A percentile compares a stretch with the other conserved stretches of the same genome.
Evolutionary conservation across 2,113 vertebrate genomes (phyloP).

Genomic region (Probosciger aterrimus): DNA sequence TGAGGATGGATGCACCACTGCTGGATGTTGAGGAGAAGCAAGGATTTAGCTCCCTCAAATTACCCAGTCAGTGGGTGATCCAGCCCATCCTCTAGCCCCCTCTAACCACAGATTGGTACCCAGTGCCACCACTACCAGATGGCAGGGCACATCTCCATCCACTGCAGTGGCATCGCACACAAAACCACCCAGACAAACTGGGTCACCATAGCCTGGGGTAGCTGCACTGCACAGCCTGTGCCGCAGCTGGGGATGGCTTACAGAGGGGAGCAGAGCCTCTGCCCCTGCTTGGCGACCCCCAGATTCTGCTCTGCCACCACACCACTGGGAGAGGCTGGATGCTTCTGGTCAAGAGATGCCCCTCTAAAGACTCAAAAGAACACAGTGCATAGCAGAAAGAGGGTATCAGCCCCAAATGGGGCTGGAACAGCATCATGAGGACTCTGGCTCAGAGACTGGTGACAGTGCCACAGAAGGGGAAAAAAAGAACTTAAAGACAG

Average conservation of each 20-base stretch:
- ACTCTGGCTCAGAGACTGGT: not conserved
- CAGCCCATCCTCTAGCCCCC: not conserved
- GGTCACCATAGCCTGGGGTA: not conserved
- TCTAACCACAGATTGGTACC: not conserved
- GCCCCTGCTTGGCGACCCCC: not conserved
- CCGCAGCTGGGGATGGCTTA: not conserved
- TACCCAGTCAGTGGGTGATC: not conserved
- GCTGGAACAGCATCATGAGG: not conserved
- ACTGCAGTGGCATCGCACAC: fast-evolving
- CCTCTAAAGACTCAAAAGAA: not conserved
- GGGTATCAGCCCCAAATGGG: not conserved
- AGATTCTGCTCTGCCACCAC: not conserved
- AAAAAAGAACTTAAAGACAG: not conserved
- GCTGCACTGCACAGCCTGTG: fast-evolving
- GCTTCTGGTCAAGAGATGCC: not conserved
- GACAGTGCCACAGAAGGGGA: not conserved
- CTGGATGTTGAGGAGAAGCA: not conserved
- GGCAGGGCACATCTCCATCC: not conserved
- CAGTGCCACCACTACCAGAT: not conserved
- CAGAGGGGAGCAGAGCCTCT: not conserved
- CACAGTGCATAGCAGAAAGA: not conserved
- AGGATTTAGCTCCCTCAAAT: not conserved
- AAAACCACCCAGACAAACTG: fast-evolving
- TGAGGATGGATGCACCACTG: not conserved
- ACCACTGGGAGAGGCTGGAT: not conserved